Evolutionary conservation across 2,113 vertebrate genomes (phyloP).

Genomic region (Rousettus leschenaultii): DNA sequence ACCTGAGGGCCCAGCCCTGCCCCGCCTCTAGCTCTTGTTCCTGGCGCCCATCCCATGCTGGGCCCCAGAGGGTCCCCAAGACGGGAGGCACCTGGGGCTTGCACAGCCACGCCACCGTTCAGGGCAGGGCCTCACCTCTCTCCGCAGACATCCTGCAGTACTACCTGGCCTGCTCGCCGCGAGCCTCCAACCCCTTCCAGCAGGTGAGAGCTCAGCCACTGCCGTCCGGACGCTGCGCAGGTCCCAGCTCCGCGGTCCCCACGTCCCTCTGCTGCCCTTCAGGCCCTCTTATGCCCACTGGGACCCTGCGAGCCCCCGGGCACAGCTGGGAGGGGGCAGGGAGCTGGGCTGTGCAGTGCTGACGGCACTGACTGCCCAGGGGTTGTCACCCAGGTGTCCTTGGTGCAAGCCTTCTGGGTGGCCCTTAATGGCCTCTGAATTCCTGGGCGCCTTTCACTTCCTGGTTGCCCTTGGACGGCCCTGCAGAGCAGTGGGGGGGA

Average conservation of each 20-base stretch:
- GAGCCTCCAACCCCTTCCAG: constrained; percentile 94
- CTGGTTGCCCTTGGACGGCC: background rate
- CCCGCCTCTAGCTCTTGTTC: background rate
- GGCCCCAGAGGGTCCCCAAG: background rate
- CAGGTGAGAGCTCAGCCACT: constrained; percentile 85
- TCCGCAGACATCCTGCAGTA: constrained; percentile 91
- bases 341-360: accelerated
- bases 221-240: background rate
- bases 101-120: background rate
- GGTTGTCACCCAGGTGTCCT: background rate
- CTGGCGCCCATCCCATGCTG: accelerated
- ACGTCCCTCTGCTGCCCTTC: accelerated
- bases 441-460: background rate
- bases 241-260: background rate
- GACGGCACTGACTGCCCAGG: background rate
- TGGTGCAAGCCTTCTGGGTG: background rate
- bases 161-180: constrained; percentile 90
- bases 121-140: background rate
- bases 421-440: background rate
- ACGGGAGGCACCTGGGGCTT: background rate
- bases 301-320: background rate
- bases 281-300: background rate
- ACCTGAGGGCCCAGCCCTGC: background rate
- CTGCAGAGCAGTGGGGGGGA: too few species aligned
- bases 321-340: too few species aligned